Conservation (phyloP, 2,113 vertebrate species). For the Eidolon helvum region DNA sequence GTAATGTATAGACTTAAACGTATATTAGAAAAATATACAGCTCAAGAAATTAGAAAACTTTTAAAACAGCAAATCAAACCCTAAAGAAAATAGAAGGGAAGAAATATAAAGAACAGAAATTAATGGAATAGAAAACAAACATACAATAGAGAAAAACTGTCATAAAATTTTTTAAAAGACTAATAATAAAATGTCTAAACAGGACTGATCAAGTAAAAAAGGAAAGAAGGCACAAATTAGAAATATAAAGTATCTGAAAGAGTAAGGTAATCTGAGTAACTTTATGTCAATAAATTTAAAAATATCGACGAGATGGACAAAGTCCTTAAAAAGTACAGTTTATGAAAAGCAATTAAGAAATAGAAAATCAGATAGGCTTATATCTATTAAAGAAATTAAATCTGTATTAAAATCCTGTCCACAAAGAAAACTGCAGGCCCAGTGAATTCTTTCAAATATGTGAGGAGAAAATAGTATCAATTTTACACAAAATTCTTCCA, state of each 20-base stretch:
- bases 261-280: neutral
- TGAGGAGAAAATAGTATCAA: neutral
- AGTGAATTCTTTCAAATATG: neutral
- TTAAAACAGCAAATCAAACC: neutral
- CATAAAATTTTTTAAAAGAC: neutral
- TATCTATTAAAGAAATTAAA: neutral
- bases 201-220: neutral
- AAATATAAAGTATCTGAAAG: neutral
- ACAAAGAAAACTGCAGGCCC: neutral
- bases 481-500: neutral
- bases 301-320: neutral
- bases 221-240: neutral
- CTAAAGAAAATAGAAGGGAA: neutral
- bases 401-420: neutral
- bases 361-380: neutral
- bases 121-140: neutral
- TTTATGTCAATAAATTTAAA: neutral
- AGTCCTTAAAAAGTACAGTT: neutral
- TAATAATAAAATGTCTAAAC: neutral
- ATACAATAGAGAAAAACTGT: neutral
- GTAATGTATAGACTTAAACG: neutral
- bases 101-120: conserved; percentile 19
- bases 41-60: neutral
- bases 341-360: neutral
- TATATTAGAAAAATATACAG: neutral